Base-by-base conservation (phyloP, 2,797 vertebrate species). In the Cheirogaleus major region DNA sequence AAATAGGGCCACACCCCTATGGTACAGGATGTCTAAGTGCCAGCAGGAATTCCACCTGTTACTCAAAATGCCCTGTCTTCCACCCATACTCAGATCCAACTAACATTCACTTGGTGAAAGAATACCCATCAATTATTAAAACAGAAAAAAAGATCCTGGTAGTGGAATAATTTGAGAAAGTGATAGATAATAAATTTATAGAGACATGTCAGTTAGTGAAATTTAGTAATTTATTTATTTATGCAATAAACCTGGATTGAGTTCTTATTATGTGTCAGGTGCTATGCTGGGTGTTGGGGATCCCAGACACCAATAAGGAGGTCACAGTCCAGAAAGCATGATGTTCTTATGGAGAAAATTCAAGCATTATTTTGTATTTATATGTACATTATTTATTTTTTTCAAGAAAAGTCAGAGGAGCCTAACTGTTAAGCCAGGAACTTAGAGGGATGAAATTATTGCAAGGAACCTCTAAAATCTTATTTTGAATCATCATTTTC, bases 201-300 rank as follows among this genome's bases (percentile, higher is more conserved):
- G 20, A 90, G 73, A 69, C 18, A 7, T 65, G 50, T n/a, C 67
- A 92, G 11, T 73, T 73, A 52, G 61, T 57, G 13, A 85, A 89
- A 82, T 63, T 75, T 27, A 80, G 23, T n/a, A 30, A 76, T 67
- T 84, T 70, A 30, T 70, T 91, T 76, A 84, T 84, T 87, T 43
- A 79, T 55, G 17, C 45, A 84, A 7, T 55, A 72, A 73, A 48
- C 3, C 57, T 73, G 0, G 1, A 38, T 57, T 80, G 59, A 73
- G 52, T 17, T 80, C 78, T 95, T 79, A 92, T 30, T 96, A 30
- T 63, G 15, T 45, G 2, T 94, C 69, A 63, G 17, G 11, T 95
- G 12, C 2, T 38, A 50, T 43, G 57, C 27, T 89, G 15, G 1
- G 12, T 93, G 12, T 63, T 82, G 9, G 48, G 55, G n/a, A 89